Conservation (phyloP, 2,888 invertebrate genomes). For the Phrixothrix hirtus region DNA sequence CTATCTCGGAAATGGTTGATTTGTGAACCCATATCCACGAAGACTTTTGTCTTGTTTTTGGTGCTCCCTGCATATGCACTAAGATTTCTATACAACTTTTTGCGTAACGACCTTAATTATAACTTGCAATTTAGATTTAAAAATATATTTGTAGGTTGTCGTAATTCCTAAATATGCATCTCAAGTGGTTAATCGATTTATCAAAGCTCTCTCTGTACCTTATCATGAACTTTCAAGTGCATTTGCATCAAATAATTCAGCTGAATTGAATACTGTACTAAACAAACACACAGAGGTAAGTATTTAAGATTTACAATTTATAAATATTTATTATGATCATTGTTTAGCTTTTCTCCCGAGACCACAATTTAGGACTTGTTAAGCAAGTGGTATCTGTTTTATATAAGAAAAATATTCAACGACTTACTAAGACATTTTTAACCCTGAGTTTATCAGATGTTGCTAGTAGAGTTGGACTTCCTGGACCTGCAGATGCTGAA, state of each 20-base stretch:
- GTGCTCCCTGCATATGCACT: no score
- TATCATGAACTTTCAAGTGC: conserved; percentile 87
- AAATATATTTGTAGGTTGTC: conserved; percentile 54
- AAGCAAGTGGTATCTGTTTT: conserved; percentile 86
- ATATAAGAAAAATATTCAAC: conserved; percentile 95
- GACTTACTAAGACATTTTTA: conserved; percentile 92
- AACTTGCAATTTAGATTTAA: background rate
- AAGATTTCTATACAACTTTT: no score
- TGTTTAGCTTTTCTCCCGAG: conserved; percentile 67
- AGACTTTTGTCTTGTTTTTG: no score
- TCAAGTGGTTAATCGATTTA: conserved; percentile 82
- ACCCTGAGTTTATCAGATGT: conserved; percentile 88
- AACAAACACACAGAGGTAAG: conserved; percentile 75
- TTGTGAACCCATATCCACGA: no score
- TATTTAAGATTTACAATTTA: no score
- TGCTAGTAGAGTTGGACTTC: conserved; percentile 84
- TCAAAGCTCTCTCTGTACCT: conserved; percentile 81
- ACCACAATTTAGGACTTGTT: conserved; percentile 77
- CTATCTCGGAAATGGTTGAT: no score
- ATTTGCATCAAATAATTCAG: conserved; percentile 75
- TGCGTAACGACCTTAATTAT: no score
- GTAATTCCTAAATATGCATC: conserved; percentile 89
- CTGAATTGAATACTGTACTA: conserved; percentile 69
- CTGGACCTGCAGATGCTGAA: conserved; percentile 87
- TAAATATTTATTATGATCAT: conserved; percentile 1